Percentiles rank a stretch among this genome's conserved stretches.
Conservation (phyloP, 2,797 vertebrate genomes). For the Pogoniulus pusillus region DNA sequence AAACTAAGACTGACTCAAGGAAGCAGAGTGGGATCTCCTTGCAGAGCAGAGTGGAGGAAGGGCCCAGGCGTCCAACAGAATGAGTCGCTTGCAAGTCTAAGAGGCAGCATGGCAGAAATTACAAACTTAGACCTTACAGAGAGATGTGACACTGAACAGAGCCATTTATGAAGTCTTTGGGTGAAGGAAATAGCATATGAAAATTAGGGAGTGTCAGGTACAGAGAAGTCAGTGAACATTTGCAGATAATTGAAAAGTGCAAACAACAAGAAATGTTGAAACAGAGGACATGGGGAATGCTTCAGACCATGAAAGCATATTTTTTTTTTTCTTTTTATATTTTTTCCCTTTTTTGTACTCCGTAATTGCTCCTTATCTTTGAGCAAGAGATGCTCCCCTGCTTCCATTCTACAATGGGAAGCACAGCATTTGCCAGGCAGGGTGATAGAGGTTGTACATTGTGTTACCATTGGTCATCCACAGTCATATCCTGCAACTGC, state of each 20-base stretch:
- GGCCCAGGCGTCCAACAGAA: neutral
- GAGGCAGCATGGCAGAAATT: neutral
- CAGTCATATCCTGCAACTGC: neutral
- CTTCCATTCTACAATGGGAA: neutral
- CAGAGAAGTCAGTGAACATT: neutral
- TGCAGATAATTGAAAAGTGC: neutral
- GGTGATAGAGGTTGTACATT: neutral
- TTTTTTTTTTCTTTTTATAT: neutral
- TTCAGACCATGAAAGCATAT: neutral
- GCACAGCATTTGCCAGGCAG: neutral
- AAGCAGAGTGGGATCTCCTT: accelerated
- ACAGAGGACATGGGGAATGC: neutral
- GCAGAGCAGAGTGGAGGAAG: neutral
- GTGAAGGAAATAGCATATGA: neutral
- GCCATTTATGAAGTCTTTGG: neutral
- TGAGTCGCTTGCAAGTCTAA: neutral
- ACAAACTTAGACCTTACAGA: neutral
- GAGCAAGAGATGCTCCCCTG: neutral
- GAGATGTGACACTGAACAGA: neutral
- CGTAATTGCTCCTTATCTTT: neutral
- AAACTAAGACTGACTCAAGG: neutral
- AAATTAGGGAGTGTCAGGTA: neutral
- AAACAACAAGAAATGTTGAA: neutral
- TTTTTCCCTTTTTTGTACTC: neutral
- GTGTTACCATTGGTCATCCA: neutral